Percentiles rank a stretch among this genome's conserved stretches.
Evolutionary conservation across 2,888 invertebrate species (phyloP).

Genomic region (Melipona bicolor): DNA sequence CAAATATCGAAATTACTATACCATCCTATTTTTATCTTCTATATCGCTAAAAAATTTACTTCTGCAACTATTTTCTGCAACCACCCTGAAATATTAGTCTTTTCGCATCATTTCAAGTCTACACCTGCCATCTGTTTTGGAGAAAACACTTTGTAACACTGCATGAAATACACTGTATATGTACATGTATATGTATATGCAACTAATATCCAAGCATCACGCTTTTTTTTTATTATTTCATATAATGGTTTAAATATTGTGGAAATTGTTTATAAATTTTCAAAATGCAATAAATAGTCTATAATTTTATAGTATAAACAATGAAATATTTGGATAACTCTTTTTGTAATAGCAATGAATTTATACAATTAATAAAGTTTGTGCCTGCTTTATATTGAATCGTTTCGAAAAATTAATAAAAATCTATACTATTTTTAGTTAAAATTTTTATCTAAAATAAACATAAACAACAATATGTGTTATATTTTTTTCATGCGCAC

Average conservation of each 20-base stretch:
- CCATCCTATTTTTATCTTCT: no score
- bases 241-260: background rate
- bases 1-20: no score
- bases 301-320: background rate
- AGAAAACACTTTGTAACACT: no score
- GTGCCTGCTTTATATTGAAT: background rate
- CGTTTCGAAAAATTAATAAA: background rate
- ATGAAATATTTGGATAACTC: background rate
- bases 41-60: no score
- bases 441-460: background rate
- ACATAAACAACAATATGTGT: slow-evolving; percentile 4
- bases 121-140: no score
- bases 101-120: no score
- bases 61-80: no score
- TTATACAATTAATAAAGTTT: background rate
- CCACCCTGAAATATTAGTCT: no score
- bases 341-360: background rate
- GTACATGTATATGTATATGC: background rate
- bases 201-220: background rate
- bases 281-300: background rate
- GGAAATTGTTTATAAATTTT: background rate
- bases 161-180: background rate
- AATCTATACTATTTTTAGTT: background rate
- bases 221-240: background rate
- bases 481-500: slow-evolving; percentile 1